phyloP scores from a whole-genome alignment of 2,797 vertebrate genomes.

The Scarus forsteni region DNA sequence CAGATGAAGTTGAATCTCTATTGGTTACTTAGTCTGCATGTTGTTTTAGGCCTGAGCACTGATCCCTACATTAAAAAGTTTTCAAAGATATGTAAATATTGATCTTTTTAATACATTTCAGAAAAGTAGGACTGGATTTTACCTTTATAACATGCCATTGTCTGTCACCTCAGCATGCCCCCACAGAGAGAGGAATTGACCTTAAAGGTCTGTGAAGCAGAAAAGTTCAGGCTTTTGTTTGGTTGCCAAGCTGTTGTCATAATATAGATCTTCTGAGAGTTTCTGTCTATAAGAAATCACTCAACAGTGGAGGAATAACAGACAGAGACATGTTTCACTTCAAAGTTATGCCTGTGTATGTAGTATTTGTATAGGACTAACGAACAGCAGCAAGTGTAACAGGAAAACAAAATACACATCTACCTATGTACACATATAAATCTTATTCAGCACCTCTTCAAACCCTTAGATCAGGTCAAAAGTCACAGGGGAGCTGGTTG shows the following conservation, averaged over 20 bases:
- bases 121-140: background rate
- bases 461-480: conserved; percentile 11
- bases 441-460: background rate
- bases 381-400: background rate
- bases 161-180: background rate
- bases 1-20: too few relatives aligned
- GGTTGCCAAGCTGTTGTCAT: conserved; percentile 57
- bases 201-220: background rate
- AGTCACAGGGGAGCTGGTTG: background rate
- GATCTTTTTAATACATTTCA: background rate
- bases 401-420: background rate
- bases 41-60: too few relatives aligned
- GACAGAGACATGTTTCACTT: background rate
- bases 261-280: conserved; percentile 8
- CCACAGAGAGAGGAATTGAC: background rate
- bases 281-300: conserved; percentile 20
- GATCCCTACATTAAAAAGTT: background rate
- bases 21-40: too few relatives aligned
- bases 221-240: conserved; percentile 39
- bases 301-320: conserved; percentile 1
- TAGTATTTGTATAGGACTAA: background rate
- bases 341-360: conserved; percentile 19
- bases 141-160: background rate
- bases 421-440: background rate
- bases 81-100: background rate